Conservation (phyloP, 2,113 vertebrate species). For the Archilochus colubris region DNA sequence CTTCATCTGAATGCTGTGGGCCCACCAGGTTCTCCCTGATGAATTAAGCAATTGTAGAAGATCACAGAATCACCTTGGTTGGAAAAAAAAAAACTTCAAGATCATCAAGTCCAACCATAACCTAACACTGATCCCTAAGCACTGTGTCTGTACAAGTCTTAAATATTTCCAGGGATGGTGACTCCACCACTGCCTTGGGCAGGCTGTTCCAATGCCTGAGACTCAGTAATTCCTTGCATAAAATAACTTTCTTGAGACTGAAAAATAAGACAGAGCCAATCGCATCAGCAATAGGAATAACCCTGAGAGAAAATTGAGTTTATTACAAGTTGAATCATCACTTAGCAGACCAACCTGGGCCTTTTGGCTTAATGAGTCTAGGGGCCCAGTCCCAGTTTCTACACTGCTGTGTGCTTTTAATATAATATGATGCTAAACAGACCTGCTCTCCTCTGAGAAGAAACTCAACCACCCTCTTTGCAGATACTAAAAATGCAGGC, state of each 20-base stretch:
- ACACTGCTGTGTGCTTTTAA: background rate
- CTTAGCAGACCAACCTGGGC: background rate
- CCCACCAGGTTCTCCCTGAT: background rate
- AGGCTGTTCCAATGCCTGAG: background rate
- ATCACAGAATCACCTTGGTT: no score
- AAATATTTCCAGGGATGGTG: no score
- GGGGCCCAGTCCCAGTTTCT: background rate
- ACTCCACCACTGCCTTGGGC: no score
- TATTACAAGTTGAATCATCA: background rate
- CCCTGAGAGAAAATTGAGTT: background rate
- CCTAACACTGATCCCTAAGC: no score
- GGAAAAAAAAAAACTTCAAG: background rate
- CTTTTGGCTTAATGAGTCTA: background rate
- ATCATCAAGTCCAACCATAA: no score
- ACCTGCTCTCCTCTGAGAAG: background rate
- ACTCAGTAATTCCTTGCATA: constrained; percentile 33
- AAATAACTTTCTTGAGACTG: constrained; percentile 39
- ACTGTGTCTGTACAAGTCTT: no score
- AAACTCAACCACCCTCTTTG: background rate
- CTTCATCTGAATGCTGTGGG: background rate
- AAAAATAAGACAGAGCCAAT: background rate
- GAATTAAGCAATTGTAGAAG: background rate
- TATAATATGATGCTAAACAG: background rate
- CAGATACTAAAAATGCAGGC: constrained; percentile 12
- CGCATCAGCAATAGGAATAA: background rate